Conservation (phyloP, 1,140 invertebrate genomes). For the Aleiodes sp. region DNA sequence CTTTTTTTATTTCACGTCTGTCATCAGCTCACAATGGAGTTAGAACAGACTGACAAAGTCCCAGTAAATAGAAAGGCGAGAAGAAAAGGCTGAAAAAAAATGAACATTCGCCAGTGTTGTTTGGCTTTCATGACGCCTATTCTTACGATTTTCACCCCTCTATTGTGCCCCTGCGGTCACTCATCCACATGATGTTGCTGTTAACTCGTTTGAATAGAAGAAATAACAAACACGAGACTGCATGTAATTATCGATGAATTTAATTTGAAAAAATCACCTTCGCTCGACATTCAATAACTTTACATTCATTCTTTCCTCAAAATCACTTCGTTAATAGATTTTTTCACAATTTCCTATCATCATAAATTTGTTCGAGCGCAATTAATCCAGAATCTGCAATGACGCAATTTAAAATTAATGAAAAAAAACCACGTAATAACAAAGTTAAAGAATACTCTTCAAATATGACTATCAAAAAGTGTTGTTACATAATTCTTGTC, state of each 20-base stretch:
- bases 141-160: background rate
- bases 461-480: background rate
- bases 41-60: no score
- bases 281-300: no score
- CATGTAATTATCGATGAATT: background rate
- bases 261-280: no score
- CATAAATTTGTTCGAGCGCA: no score
- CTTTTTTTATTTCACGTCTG: slow-evolving; percentile 8
- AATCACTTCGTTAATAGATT: no score
- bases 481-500: slow-evolving; percentile 7
- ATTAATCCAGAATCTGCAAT: no score
- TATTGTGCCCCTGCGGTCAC: background rate
- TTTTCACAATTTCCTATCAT: no score
- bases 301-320: no score
- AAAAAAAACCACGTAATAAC: background rate
- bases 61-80: no score
- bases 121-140: background rate
- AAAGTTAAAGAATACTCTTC: no score
- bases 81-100: background rate
- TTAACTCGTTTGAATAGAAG: background rate
- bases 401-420: background rate
- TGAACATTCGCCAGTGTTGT: background rate
- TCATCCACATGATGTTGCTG: background rate
- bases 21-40: background rate
- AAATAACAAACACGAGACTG: background rate